Evolutionary conservation across 2,888 invertebrate species (phyloP).

Genomic region (Agriotes lineatus): DNA sequence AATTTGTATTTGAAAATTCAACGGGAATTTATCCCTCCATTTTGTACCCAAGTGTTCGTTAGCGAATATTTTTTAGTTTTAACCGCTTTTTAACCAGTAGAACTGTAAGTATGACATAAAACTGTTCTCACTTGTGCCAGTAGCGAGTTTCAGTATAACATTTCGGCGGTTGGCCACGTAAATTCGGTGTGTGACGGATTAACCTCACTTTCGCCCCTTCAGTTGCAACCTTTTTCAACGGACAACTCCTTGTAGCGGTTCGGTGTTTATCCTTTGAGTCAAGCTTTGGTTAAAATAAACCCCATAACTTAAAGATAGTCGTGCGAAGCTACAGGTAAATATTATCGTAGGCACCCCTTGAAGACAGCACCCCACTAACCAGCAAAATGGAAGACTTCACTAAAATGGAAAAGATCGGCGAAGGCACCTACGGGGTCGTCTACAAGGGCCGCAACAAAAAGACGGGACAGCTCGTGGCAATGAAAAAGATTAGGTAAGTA

Average conservation of each 20-base stretch:
- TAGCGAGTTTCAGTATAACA: not conserved
- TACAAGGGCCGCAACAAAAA: conserved; percentile 94
- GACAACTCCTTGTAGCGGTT: not conserved
- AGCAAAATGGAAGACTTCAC: conserved; percentile 96
- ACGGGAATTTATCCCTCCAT: conserved; percentile 32
- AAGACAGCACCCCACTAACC: not conserved
- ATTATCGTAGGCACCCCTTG: not conserved
- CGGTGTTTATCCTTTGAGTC: no score
- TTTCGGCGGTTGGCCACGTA: no score
- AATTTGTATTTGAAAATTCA: conserved; percentile 47
- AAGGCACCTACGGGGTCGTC: conserved; percentile 99
- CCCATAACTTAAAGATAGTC: no score
- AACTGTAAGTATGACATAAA: conserved; percentile 14
- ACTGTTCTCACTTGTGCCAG: not conserved
- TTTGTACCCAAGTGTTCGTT: conserved; percentile 33
- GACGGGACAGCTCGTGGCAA: conserved; percentile 91
- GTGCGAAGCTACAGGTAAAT: no score
- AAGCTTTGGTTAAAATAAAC: no score
- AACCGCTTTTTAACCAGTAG: not conserved
- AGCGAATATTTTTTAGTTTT: conserved; percentile 11
- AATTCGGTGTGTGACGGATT: not conserved
- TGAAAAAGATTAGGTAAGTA: conserved; percentile 84
- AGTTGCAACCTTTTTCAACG: not conserved
- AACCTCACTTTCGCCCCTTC: conserved; percentile 6
- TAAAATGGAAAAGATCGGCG: conserved; percentile 97